Evolutionary conservation across 2,888 invertebrate species (phyloP).

Genomic region (Epistrophe eligans): DNA sequence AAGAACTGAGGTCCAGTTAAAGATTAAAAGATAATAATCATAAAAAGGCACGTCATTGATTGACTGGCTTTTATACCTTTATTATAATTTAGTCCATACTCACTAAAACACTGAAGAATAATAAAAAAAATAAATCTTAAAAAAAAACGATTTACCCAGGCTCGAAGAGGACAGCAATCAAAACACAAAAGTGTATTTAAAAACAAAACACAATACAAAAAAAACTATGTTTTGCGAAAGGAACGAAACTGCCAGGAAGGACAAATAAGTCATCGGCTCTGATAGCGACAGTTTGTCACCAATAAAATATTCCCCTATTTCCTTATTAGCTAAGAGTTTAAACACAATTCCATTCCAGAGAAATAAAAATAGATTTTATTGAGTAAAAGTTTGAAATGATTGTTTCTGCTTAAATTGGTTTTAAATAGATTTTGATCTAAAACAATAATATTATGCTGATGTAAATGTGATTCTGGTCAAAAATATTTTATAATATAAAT

Average conservation of each 20-base stretch:
- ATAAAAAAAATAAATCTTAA: neutral
- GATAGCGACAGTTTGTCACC: slow-evolving; percentile 11
- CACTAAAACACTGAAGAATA: slow-evolving; percentile 1
- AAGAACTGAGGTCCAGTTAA: slow-evolving; percentile 80
- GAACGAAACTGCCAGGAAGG: slow-evolving; percentile 23
- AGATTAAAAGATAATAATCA: slow-evolving; percentile 58
- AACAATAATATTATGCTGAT: neutral
- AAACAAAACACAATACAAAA: neutral
- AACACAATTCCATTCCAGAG: slow-evolving; percentile 63
- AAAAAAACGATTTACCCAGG: slow-evolving; percentile 20
- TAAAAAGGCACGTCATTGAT: slow-evolving; percentile 8
- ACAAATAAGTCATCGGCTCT: neutral
- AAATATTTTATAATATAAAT: neutral
- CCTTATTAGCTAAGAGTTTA: slow-evolving; percentile 8
- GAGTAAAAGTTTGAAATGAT: slow-evolving; percentile 34
- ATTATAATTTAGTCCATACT: slow-evolving; percentile 52
- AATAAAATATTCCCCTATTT: slow-evolving; percentile 15
- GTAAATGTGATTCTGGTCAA: slow-evolving; percentile 13
- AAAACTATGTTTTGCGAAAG: slow-evolving; percentile 14
- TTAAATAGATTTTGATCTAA: neutral
- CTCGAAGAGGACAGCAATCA: slow-evolving; percentile 50
- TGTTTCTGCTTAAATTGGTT: slow-evolving; percentile 16
- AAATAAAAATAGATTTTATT: slow-evolving; percentile 39
- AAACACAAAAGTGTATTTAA: slow-evolving; percentile 37
- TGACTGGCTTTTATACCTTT: slow-evolving; percentile 33